A percentile compares a stretch with the other conserved stretches of the same genome.
Evolutionary conservation across 2,797 vertebrate species (phyloP).

Genomic region (Sandelia bainsii): DNA sequence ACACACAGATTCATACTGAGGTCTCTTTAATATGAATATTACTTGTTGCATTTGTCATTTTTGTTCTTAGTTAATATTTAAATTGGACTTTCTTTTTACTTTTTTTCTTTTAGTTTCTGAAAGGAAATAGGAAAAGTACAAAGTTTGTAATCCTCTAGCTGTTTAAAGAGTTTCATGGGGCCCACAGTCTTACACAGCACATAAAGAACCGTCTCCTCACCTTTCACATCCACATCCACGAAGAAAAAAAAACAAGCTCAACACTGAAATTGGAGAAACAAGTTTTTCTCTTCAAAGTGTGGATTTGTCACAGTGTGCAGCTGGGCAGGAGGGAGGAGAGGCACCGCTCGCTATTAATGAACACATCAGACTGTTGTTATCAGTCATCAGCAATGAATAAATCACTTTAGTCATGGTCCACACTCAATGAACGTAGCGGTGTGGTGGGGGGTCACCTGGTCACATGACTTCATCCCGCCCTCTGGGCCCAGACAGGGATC

Average conservation of each 20-base stretch:
- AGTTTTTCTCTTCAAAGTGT: conserved; percentile 37
- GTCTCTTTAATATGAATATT: too few relatives aligned
- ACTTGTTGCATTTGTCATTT: too few relatives aligned
- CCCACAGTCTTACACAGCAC: not conserved
- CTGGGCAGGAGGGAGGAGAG: conserved; percentile 27
- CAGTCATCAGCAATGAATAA: conserved; percentile 79
- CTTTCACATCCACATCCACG: not conserved
- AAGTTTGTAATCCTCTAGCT: not conserved
- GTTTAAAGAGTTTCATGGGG: conserved; percentile 3
- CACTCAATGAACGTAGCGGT: conserved; percentile 48
- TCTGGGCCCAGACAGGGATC: conserved; percentile 2
- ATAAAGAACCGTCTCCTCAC: conserved; percentile 14
- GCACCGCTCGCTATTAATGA: conserved; percentile 58
- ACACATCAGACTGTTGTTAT: conserved; percentile 62
- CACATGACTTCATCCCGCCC: conserved; percentile 22
- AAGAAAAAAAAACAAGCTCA: not conserved
- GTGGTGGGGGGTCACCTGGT: conserved; percentile 22
- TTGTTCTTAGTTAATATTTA: too few relatives aligned
- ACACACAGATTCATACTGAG: too few relatives aligned
- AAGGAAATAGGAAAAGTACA: too few relatives aligned
- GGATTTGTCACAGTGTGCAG: conserved; percentile 54
- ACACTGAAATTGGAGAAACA: conserved; percentile 34
- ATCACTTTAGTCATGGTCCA: conserved; percentile 76
- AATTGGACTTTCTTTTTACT: too few relatives aligned
- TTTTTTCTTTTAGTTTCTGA: too few relatives aligned